Evolutionary conservation across 2,113 vertebrate species (phyloP), one percentile per base, ranked within the genome.

Genomic region (Cynoglossus semilaevis): DNA sequence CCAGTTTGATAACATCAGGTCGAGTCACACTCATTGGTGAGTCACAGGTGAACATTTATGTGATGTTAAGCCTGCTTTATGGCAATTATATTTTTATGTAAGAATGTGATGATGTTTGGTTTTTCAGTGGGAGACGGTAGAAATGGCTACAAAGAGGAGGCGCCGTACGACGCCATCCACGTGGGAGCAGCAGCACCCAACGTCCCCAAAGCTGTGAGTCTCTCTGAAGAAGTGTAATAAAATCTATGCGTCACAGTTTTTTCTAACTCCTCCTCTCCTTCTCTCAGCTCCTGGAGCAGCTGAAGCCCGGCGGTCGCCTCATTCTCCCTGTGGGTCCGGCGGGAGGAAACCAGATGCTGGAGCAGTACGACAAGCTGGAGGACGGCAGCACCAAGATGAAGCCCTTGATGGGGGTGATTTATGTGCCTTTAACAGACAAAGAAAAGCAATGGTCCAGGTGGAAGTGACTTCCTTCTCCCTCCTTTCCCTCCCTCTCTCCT

Each of bases 371-470:
- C 88, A 99, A 99, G 85, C 75, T 99, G 88, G 94, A 95, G 76
- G 96, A 99, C 43, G 97, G 96, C 92, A 97, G 94, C 88, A 94
- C 93, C 92, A 98, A 94, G 88, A 98, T 94, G 96, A 99, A 99
- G 73, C 92, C 95, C 87, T 89, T 99, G 88, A 99, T 99, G 97
- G 96, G 96, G 88, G 97, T 99, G 92, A 99, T 99, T 89, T 99
- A 99, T 85, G 97, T 99, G 96, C 97, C 97, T 98, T 97, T 99
- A 95, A 99, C 97, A 94, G 97, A 99, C 91, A 96, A 91, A 94
- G 95, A 98, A 69, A 97, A 96, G 94, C 97, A 99, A 89, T 98
- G 96, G 95, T 96, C 94, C 93, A 99, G 95, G 96, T 99, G 97
- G 96, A 98, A 98, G 95, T 99, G 95, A 99, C 91, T 98, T 95